Percentiles rank a stretch among this genome's conserved stretches.
Evolutionary conservation across 2,888 invertebrate genomes (phyloP).

Genomic region (Cryptus viduatorius): DNA sequence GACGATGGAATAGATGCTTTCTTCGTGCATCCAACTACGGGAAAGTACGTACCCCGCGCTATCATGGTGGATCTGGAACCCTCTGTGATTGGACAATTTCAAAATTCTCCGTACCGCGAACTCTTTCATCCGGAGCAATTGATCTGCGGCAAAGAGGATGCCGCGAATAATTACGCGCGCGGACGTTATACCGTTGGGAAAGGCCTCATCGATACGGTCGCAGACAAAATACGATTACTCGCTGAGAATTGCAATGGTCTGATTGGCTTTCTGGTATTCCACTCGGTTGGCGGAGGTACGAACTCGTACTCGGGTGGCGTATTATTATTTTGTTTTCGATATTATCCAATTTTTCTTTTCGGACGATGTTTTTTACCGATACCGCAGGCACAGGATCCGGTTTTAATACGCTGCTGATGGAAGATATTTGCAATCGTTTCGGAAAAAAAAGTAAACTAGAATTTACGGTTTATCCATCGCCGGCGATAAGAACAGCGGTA

Average conservation of each 20-base stretch:
- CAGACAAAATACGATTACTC: constrained; percentile 85
- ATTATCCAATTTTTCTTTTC: not conserved
- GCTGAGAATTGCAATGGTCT: constrained; percentile 79
- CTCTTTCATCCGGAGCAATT: constrained; percentile 87
- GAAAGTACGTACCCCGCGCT: constrained; percentile 87
- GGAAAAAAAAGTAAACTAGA: constrained; percentile 87
- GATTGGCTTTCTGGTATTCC: constrained; percentile 69
- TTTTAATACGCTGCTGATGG: constrained; percentile 81
- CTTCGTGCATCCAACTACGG: constrained; percentile 85
- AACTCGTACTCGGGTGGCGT: not conserved
- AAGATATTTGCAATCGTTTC: constrained; percentile 82
- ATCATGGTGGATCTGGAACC: constrained; percentile 88
- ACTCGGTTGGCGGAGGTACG: constrained; percentile 69
- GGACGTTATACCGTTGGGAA: constrained; percentile 87
- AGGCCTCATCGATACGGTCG: constrained; percentile 84
- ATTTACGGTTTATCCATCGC: constrained; percentile 79
- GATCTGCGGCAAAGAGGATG: constrained; percentile 86
- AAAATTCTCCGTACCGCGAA: constrained; percentile 82
- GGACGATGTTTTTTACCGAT: constrained; percentile 58
- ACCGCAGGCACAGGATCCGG: constrained; percentile 83
- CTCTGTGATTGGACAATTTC: constrained; percentile 83
- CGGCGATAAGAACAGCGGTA: constrained; percentile 84
- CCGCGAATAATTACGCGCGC: constrained; percentile 86
- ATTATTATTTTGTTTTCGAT: not conserved
- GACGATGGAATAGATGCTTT: constrained; percentile 84